Conservation (phyloP, 1,140 invertebrate genomes). For the Drosophila ohnishii region DNA sequence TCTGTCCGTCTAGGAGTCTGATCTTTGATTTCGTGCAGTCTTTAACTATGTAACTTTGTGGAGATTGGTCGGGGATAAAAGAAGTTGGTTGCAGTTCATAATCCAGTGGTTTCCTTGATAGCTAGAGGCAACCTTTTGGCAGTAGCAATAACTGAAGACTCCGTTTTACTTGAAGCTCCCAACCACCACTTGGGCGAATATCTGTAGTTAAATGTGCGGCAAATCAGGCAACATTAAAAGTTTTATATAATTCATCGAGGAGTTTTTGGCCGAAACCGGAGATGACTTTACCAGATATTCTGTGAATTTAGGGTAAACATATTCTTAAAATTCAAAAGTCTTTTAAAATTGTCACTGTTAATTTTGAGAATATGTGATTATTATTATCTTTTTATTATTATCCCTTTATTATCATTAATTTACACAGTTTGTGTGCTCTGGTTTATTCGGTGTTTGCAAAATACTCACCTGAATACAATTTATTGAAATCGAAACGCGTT, state of each 20-base stretch:
- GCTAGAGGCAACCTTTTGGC: neutral
- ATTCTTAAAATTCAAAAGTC: too few species aligned
- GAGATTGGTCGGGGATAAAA: neutral
- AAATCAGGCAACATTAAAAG: neutral
- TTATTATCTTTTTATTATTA: neutral
- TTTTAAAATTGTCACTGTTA: too few species aligned
- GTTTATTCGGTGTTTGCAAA: conserved; percentile 35
- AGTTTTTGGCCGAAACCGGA: neutral
- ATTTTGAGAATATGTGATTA: neutral
- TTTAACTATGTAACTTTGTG: conserved; percentile 66
- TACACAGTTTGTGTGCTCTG: too few species aligned
- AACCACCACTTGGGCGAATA: neutral
- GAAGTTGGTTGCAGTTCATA: conserved; percentile 58
- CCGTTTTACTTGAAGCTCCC: neutral
- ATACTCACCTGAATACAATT: conserved; percentile 36
- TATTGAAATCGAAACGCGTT: conserved; percentile 60
- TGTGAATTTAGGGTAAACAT: too few species aligned
- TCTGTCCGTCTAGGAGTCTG: conserved; percentile 30
- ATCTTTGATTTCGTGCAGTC: conserved; percentile 70
- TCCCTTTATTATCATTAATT: neutral
- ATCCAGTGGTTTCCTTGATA: conserved; percentile 44
- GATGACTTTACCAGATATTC: too few species aligned
- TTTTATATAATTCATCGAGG: neutral
- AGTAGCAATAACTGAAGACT: neutral
- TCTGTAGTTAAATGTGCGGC: neutral